These are phyloP conservation scores for Myrmecobius fasciatus DNA, from an alignment of 2,113 vertebrate species.

Conservation along the genomic window DNA sequence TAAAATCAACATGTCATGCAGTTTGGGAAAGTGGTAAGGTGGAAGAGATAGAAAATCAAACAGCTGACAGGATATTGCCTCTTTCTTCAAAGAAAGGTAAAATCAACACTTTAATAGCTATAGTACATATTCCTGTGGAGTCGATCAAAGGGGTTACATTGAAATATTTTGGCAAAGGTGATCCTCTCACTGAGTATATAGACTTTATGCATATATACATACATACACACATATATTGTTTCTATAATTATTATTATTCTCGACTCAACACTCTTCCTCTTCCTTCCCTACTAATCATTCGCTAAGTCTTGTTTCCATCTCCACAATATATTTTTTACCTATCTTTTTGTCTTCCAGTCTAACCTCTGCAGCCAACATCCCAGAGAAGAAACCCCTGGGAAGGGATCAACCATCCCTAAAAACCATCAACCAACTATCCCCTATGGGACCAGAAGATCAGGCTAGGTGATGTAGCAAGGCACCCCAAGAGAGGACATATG, in stretches of 20 bases:
- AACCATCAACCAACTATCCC: not conserved
- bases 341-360: not conserved
- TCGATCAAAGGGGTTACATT: not conserved
- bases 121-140: not conserved
- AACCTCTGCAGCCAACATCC: not conserved
- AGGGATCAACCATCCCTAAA: not conserved
- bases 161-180: not conserved
- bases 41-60: not conserved
- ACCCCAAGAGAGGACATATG: not conserved
- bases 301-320: not conserved
- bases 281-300: not conserved
- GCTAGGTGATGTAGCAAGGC: not conserved
- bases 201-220: not conserved
- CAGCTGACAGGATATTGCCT: not conserved
- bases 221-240: not conserved
- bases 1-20: conserved; percentile 12
- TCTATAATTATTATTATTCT: not conserved
- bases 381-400: not conserved
- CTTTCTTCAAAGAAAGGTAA: not conserved
- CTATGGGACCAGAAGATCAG: not conserved
- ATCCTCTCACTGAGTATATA: not conserved
- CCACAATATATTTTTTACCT: not conserved
- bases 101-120: not conserved
- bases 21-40: not conserved
- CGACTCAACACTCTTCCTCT: not conserved